Evolutionary conservation across 2,888 invertebrate species (phyloP), one percentile per base, ranked within the genome.

Genomic region (Pachliopta kotzebuea): DNA sequence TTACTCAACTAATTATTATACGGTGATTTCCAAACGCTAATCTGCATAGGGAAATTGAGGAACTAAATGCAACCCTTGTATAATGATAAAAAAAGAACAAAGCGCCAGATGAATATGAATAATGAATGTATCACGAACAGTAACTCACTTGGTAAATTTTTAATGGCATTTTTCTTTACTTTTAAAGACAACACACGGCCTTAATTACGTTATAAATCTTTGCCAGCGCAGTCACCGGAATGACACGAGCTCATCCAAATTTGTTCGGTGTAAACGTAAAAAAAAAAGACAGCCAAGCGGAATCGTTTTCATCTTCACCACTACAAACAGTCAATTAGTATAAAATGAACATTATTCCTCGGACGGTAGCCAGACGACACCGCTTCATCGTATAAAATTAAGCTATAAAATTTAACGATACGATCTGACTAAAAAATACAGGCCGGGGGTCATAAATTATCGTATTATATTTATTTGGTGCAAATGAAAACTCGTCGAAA

Each of bases 371-470:
- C 60, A 61, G 59, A 70, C 67, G 70, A 37, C 65, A 68, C 68
- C 70, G 74, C 69, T 75, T 75, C 76, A 67, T 53, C 74, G 78
- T 79, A 80, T 72, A 71, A 80, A 84, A 87, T 86, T 82, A 84
- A 85, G 86, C 77, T 76, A 82, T 86, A 86, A 87, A 85, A 83
- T 70, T 82, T 80, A 77, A 83, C 75, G 81, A 85, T 80, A 83
- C 75, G 74, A 82, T 85, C 81, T 75, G 67, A 69, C 71, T 70
- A 73, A 74, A 72, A 77, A 65, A 52, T 29, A 54, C n/a, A 17
- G 57, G 71, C 68, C 74, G 71, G 69, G 74, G 71, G 68, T 74
- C 76, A 81, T 85, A 84, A 78, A 80, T 81, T 80, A 80, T 79
- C 77, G 76, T 77, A 80, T 80, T 76, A 75, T 75, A 76, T 74